Base-by-base conservation (phyloP, 1,140 invertebrate species). In the Riptortus pedestris region DNA sequence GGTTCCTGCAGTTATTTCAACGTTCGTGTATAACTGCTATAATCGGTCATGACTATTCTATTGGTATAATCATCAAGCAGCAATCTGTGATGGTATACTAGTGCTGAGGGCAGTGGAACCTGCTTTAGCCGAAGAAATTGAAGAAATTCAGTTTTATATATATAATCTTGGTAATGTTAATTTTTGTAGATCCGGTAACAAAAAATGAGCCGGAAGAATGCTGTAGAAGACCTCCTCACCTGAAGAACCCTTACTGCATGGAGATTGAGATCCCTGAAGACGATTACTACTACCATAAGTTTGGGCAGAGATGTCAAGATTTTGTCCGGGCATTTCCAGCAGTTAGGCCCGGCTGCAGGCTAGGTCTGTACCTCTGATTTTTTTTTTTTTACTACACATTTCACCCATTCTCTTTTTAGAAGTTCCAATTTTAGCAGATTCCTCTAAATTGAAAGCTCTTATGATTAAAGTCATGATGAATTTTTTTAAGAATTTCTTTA, bases 191-290 rank as follows among this genome's bases (percentile, higher is more conserved):
- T 78, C 84, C 88, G 1, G 74, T 85, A 62, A 90, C 88, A 72
- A 80, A 87, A 63, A 91, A 92, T 73, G 90, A 91, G 73, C 88
- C 88, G 2, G 88, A 90, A 75, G 88, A 93, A 72, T 93, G 91
- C 72, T 93, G 91, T 72, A 80, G 86, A 67, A 79, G 86, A 9
- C 82, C 86, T 3, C 78, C 80, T 9, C 84, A 90, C 68, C 75
- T 85, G 12, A 90, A 89, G 70, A 90, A 94, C 76, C 91, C 90
- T 0, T 92, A 92, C 71, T 96, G 93, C 73, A 87, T 93, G 72
- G 90, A 93, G 74, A 94, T 96, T 66, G 73, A 79, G 31, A 86
- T 96, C 26, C 92, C 93, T 0, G 84, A 87, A 60, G 87, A 93
- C 71, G 93, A 96, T 75, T 90, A 91, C 71, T 95, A 94, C 79